Conservation (phyloP, 2,113 vertebrate genomes). For the Paramormyrops kingsleyae region DNA sequence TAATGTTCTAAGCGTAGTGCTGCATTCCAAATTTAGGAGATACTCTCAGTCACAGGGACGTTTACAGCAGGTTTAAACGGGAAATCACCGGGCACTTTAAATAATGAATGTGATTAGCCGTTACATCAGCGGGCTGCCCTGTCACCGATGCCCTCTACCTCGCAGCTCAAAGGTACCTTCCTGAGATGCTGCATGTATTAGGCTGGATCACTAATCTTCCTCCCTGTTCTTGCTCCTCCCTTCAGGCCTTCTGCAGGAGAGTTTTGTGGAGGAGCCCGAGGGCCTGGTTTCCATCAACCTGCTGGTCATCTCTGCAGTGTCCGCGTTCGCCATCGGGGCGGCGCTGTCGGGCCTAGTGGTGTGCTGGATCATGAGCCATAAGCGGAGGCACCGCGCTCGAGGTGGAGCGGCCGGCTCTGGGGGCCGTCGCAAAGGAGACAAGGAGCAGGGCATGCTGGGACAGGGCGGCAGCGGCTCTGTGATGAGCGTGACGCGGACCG, state of each 20-base stretch:
- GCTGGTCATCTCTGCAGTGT: conserved; percentile 84
- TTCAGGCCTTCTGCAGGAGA: conserved; percentile 76
- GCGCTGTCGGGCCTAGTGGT: conserved; percentile 85
- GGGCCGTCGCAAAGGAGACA: conserved; percentile 74
- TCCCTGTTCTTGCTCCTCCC: not conserved
- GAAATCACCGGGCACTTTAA: conserved; percentile 60
- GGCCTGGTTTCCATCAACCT: conserved; percentile 89
- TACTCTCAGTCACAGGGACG: conserved; percentile 55
- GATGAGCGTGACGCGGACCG: conserved; percentile 81
- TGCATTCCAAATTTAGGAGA: conserved; percentile 32
- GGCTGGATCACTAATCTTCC: not conserved
- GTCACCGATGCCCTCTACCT: conserved; percentile 28
- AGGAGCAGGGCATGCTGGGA: conserved; percentile 77
- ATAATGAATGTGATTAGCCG: conserved; percentile 60
- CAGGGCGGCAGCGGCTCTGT: conserved; percentile 78
- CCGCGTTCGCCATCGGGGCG: conserved; percentile 86
- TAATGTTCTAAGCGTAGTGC: conserved; percentile 50
- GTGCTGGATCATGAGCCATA: conserved; percentile 89
- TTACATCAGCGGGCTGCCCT: conserved; percentile 34
- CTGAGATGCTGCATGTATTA: not conserved
- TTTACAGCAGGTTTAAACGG: conserved; percentile 38
- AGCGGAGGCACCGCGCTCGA: conserved; percentile 66
- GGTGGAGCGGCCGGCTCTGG: conserved; percentile 40
- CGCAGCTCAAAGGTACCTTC: conserved; percentile 33
- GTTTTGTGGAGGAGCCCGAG: conserved; percentile 80